phyloP scores from a whole-genome alignment of 2,888 invertebrate species.

The Drosophila hamatofila region DNA sequence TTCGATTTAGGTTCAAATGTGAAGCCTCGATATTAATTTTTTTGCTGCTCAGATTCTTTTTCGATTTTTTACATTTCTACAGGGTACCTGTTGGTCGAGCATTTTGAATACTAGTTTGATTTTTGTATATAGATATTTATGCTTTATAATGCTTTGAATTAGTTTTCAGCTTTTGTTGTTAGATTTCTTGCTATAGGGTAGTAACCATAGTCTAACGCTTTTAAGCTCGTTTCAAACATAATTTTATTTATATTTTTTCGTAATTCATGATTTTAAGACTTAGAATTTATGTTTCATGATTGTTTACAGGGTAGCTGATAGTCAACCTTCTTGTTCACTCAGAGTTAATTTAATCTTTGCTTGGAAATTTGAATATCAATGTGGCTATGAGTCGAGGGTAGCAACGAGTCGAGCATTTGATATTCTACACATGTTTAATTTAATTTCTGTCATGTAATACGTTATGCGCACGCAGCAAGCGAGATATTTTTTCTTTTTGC shows the following conservation, averaged over 20 bases:
- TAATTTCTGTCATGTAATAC: slow-evolving; percentile 19
- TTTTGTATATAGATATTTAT: too few species aligned
- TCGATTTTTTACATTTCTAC: too few species aligned
- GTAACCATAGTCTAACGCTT: neutral
- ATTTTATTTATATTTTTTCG: too few species aligned
- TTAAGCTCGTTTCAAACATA: too few species aligned
- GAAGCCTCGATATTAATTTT: too few species aligned
- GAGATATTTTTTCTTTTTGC: slow-evolving; percentile 9
- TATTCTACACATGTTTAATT: slow-evolving; percentile 2
- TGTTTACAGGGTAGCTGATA: neutral
- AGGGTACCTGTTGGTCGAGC: neutral
- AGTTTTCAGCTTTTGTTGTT: too few species aligned
- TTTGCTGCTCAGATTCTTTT: too few species aligned
- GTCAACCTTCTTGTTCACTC: neutral
- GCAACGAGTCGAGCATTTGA: neutral
- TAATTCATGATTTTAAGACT: neutral
- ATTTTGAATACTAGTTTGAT: neutral
- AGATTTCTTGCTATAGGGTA: neutral
- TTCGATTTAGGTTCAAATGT: too few species aligned
- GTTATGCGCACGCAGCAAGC: slow-evolving; percentile 25
- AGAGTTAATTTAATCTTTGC: neutral
- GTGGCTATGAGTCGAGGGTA: neutral
- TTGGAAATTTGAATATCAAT: neutral
- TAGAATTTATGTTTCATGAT: neutral
- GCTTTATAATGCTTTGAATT: too few species aligned